phyloP scores from a whole-genome alignment of 2,113 vertebrate species.

The Fulmarus glacialis region DNA sequence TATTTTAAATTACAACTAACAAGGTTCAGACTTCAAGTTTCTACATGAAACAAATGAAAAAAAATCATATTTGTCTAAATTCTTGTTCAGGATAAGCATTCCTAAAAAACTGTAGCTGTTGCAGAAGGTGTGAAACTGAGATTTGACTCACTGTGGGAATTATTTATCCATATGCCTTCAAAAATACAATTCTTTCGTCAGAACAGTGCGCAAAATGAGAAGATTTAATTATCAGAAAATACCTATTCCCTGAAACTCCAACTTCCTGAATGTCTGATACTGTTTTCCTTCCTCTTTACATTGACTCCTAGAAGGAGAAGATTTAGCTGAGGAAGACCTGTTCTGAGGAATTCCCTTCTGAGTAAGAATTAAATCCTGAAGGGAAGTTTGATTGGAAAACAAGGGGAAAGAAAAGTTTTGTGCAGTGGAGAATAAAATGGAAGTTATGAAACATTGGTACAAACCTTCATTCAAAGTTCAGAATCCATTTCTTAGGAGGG shows the following conservation, averaged over 20 bases:
- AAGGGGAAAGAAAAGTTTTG: not conserved
- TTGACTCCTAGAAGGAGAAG: not conserved
- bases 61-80: not conserved
- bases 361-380: not conserved
- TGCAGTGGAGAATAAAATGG: not conserved
- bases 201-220: not conserved
- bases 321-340: not conserved
- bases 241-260: not conserved
- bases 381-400: not conserved
- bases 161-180: not conserved
- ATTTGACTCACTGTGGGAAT: not conserved
- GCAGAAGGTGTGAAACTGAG: not conserved
- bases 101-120: not conserved
- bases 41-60: not conserved
- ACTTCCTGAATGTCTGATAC: not conserved
- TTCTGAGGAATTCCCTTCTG: not conserved
- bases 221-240: not conserved
- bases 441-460: not conserved
- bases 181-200: not conserved
- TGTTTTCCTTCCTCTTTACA: not conserved
- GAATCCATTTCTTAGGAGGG: not conserved
- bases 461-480: not conserved
- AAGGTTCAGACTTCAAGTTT: not conserved
- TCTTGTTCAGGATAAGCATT: not conserved
- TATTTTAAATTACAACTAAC: not conserved